phyloP scores from a whole-genome alignment of 1,140 invertebrate genomes.

The Delia radicum region DNA sequence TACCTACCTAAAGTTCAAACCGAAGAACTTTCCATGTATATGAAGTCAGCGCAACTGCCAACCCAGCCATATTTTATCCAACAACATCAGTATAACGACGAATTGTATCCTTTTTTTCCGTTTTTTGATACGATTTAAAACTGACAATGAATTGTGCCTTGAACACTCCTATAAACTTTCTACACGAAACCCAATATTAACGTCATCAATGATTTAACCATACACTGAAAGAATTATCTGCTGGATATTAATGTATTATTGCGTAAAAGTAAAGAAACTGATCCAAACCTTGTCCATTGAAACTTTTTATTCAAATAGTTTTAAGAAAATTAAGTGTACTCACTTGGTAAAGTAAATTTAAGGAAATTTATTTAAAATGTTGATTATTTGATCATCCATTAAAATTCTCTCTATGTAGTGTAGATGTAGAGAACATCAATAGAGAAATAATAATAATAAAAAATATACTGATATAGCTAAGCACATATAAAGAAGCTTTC shows the following conservation, averaged over 20 bases:
- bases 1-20: not conserved
- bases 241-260: no score
- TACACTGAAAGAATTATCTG: no score
- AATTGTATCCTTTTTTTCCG: not conserved
- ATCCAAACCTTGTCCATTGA: no score
- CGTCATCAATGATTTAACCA: conserved; percentile 1
- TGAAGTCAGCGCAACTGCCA: not conserved
- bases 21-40: not conserved
- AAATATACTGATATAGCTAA: not conserved
- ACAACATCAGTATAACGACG: not conserved
- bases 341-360: no score
- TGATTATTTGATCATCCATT: no score
- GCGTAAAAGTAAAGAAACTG: no score
- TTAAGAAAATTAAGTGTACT: no score
- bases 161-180: not conserved
- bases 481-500: not conserved
- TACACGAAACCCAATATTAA: conserved; percentile 1
- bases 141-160: conserved; percentile 1
- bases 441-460: not conserved
- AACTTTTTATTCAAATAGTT: no score
- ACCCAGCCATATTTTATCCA: not conserved
- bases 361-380: no score
- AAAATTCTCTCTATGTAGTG: no score
- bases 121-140: not conserved
- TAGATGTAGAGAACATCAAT: not conserved